phyloP scores from a whole-genome alignment of 2,113 vertebrate species.

The Oreochromis spilurus region DNA sequence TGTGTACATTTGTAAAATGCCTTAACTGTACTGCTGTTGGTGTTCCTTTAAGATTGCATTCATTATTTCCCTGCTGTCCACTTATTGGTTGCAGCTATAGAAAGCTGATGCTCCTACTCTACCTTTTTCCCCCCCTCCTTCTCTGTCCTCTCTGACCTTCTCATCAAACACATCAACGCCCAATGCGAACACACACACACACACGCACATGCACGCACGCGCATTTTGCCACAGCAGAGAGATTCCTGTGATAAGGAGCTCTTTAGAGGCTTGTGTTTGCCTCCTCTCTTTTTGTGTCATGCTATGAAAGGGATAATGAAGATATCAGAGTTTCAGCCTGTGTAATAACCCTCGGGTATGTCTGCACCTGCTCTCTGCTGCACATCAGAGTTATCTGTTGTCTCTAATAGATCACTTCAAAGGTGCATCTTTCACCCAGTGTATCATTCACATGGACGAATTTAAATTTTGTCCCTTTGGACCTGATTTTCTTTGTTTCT shows the following conservation, averaged over 20 bases:
- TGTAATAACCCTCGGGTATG: conserved; percentile 29
- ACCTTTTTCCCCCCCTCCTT: background rate
- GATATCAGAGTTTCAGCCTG: conserved; percentile 30
- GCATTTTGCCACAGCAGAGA: conserved; percentile 7
- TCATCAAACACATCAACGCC: conserved; percentile 47
- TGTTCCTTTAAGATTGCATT: conserved; percentile 14
- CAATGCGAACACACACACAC: background rate
- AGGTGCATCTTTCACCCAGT: background rate
- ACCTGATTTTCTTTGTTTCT: background rate
- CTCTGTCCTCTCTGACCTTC: conserved; percentile 65
- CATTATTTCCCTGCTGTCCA: background rate
- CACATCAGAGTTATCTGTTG: conserved; percentile 6
- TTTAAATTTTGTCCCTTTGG: background rate
- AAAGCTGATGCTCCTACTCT: conserved; percentile 35
- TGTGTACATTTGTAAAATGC: background rate
- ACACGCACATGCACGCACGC: background rate
- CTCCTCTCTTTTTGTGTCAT: conserved; percentile 34
- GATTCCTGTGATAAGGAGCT: conserved; percentile 46
- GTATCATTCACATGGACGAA: background rate
- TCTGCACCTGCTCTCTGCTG: conserved; percentile 42
- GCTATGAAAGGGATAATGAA: conserved; percentile 47
- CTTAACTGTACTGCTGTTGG: background rate
- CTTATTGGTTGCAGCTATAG: conserved; percentile 35
- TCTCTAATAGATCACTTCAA: conserved; percentile 4
- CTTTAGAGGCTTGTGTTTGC: conserved; percentile 38